phyloP scores from a whole-genome alignment of 92 coral and sea anemone genomes.

The Nematostella vectensis region DNA sequence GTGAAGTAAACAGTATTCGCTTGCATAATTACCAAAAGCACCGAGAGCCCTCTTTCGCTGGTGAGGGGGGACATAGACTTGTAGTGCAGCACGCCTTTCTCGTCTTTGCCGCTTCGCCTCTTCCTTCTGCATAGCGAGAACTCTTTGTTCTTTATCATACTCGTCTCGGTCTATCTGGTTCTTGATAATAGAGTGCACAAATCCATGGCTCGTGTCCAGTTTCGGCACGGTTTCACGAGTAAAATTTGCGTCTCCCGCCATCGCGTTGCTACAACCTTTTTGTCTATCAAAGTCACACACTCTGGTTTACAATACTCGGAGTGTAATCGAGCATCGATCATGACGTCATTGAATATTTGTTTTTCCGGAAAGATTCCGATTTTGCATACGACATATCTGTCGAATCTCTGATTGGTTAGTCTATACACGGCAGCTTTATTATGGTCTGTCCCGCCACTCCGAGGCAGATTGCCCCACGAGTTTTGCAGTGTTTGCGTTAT shows the following conservation, averaged over 20 bases:
- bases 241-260: conserved; percentile 2
- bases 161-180: conserved; percentile 90
- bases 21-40: too few species aligned
- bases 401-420: conserved; percentile 21
- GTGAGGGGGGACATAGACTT: conserved; percentile 78
- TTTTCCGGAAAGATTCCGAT: neutral
- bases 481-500: neutral
- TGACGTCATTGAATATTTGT: conserved; percentile 34
- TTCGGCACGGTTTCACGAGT: conserved; percentile 20
- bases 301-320: neutral
- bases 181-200: conserved; percentile 62
- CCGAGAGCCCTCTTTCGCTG: conserved; percentile 19
- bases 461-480: neutral
- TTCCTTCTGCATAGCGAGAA: conserved; percentile 22
- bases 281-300: too few species aligned
- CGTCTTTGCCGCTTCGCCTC: conserved; percentile 12
- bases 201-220: conserved; percentile 78
- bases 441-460: conserved; percentile 50
- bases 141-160: conserved; percentile 81
- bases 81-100: conserved; percentile 57
- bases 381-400: neutral
- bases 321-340: neutral
- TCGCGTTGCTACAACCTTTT: neutral
- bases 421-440: conserved; percentile 28
- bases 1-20: too few species aligned